Conservation (phyloP, 2,113 vertebrate species). For the Onychorhynchus coronatus region DNA sequence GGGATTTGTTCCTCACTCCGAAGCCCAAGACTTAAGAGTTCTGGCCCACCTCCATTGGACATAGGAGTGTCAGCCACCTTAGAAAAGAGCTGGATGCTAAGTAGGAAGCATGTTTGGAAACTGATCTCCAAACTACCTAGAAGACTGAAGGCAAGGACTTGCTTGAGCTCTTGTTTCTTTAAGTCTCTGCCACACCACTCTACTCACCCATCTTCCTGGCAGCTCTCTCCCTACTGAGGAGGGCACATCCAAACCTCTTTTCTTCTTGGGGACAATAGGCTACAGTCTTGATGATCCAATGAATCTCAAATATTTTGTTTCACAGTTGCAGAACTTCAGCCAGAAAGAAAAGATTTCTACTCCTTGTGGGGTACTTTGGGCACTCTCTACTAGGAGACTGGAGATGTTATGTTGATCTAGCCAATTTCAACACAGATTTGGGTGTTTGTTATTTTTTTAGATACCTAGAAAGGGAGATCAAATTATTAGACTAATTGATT, state of each 20-base stretch:
- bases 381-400: background rate
- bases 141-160: background rate
- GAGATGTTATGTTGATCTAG: background rate
- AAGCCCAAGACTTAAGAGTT: background rate
- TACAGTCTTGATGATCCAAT: background rate
- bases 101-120: background rate
- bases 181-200: background rate
- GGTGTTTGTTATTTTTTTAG: background rate
- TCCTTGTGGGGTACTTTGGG: accelerated
- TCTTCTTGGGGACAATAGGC: background rate
- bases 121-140: background rate
- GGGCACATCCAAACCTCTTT: background rate
- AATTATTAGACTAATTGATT: background rate
- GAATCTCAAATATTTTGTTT: background rate
- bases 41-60: background rate
- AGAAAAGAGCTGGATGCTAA: background rate
- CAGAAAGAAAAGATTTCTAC: background rate
- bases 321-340: background rate
- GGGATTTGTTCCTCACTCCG: background rate
- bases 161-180: background rate
- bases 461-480: background rate
- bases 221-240: background rate
- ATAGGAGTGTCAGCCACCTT: background rate
- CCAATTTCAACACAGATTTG: background rate
- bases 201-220: background rate